Conservation (phyloP, 2,888 invertebrate genomes). For the Laspeyria flexula region DNA sequence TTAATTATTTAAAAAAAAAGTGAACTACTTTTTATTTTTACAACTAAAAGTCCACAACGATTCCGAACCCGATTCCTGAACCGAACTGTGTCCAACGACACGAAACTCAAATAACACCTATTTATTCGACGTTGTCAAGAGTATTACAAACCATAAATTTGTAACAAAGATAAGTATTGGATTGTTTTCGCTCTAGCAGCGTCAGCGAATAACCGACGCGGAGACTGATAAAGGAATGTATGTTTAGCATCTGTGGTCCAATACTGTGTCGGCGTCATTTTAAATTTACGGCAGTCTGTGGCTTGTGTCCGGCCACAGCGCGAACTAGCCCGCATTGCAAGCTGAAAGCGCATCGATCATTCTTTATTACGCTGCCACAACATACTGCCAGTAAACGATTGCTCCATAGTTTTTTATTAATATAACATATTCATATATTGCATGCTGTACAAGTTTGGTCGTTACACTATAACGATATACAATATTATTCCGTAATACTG, state of each 20-base stretch:
- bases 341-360: conserved; percentile 46
- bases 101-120: no score
- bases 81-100: no score
- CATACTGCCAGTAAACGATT: conserved; percentile 31
- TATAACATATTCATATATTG: neutral
- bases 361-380: conserved; percentile 37
- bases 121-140: no score
- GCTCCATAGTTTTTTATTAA: neutral
- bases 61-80: no score
- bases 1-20: no score
- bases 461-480: neutral
- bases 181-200: no score
- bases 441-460: neutral
- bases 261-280: conserved; percentile 54
- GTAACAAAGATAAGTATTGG: no score
- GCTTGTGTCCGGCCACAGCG: neutral
- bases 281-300: conserved; percentile 56
- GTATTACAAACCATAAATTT: no score
- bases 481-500: neutral
- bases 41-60: no score
- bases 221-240: conserved; percentile 54
- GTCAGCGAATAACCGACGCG: no score
- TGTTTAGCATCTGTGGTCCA: conserved; percentile 43
- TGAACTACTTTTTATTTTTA: no score
- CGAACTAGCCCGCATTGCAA: neutral